Evolutionary conservation across 2,888 invertebrate species (phyloP).

Genomic region (Acronicta alni): DNA sequence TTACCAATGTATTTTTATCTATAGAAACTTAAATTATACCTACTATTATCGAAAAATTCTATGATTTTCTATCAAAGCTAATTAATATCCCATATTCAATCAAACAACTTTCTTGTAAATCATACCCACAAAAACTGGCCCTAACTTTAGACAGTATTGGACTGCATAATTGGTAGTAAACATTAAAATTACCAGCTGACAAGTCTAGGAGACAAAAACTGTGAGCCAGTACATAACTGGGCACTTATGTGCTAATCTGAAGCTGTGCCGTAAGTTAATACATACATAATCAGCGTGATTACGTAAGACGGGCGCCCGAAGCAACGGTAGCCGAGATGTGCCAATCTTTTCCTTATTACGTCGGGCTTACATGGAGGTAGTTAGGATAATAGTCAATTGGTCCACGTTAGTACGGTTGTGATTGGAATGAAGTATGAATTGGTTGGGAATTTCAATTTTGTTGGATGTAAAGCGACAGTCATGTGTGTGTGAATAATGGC

Average conservation of each 20-base stretch:
- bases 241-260: constrained; percentile 78
- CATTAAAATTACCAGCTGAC: constrained; percentile 40
- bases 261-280: constrained; percentile 73
- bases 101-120: background rate
- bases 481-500: background rate
- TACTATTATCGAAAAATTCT: too few species aligned
- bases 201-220: constrained; percentile 51
- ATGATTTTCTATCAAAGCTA: background rate
- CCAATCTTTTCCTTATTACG: constrained; percentile 82
- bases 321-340: constrained; percentile 85
- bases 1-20: too few species aligned
- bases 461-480: background rate
- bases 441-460: background rate
- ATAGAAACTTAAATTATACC: too few species aligned
- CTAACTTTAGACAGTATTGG: constrained; percentile 14
- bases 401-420: background rate
- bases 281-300: constrained; percentile 86
- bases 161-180: constrained; percentile 39
- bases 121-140: constrained; percentile 14
- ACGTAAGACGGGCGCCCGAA: constrained; percentile 77
- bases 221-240: constrained; percentile 59
- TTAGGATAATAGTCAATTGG: constrained; percentile 11
- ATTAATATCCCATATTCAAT: background rate
- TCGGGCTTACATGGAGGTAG: constrained; percentile 64
- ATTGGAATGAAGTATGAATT: constrained; percentile 1